These are phyloP conservation scores for Eupithecia tripunctaria DNA, from an alignment of 2,888 invertebrate species.

Conservation along the genomic window DNA sequence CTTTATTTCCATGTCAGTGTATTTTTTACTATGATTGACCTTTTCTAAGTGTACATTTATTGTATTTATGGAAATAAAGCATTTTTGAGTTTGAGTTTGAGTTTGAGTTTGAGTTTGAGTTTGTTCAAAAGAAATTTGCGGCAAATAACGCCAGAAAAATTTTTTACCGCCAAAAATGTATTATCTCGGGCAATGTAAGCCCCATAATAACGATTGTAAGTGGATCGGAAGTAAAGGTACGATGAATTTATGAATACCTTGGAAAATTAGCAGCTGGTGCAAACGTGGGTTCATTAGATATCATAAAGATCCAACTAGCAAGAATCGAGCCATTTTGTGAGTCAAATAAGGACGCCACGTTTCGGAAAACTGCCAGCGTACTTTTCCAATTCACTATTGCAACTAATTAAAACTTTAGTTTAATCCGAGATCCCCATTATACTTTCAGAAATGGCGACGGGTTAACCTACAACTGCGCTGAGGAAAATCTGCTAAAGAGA, in stretches of 20 bases:
- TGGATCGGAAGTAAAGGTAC: neutral
- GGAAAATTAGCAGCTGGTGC: neutral
- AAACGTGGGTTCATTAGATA: neutral
- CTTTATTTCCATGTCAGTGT: too few relatives aligned
- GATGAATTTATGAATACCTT: neutral
- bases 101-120: too few relatives aligned
- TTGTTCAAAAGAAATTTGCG: neutral
- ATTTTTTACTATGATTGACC: too few relatives aligned
- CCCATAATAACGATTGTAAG: neutral
- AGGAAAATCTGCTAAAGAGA: conserved; percentile 50
- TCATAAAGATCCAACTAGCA: conserved; percentile 9
- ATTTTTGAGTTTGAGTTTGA: too few relatives aligned
- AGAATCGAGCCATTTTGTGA: conserved; percentile 57
- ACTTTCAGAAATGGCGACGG: conserved; percentile 75
- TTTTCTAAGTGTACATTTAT: too few relatives aligned
- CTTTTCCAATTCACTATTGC: conserved; percentile 78
- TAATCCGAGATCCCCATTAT: conserved; percentile 79
- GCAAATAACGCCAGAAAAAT: neutral
- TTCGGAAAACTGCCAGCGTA: conserved; percentile 59
- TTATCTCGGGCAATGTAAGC: neutral
- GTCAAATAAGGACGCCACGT: conserved; percentile 63
- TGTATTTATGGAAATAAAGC: too few relatives aligned
- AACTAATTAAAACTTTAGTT: conserved; percentile 83
- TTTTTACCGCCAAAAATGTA: neutral
- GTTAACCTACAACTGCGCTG: conserved; percentile 61